phyloP scores from a whole-genome alignment of 2,113 vertebrate species.

The Terrapene triunguis region DNA sequence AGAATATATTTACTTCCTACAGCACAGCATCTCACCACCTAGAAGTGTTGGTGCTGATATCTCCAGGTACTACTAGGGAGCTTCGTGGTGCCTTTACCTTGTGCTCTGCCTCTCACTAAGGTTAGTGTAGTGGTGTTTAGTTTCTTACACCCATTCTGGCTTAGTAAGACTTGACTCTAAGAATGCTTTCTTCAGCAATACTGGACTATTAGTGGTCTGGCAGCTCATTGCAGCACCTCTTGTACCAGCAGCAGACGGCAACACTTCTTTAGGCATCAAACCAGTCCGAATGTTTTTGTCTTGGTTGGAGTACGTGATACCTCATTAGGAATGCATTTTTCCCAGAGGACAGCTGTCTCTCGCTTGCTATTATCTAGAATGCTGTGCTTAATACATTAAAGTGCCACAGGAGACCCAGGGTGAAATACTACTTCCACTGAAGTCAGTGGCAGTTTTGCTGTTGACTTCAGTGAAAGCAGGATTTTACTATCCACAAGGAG shows the following conservation, averaged over 20 bases:
- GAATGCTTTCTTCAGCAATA: background rate
- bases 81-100: constrained; percentile 26
- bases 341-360: background rate
- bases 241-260: background rate
- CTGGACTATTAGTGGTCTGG: background rate
- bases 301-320: background rate
- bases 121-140: background rate
- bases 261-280: background rate
- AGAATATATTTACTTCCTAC: constrained; percentile 26
- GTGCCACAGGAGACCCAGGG: background rate
- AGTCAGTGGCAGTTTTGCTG: background rate
- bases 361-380: background rate
- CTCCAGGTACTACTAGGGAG: background rate
- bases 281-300: background rate
- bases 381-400: background rate
- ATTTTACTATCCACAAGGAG: background rate
- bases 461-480: background rate
- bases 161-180: background rate
- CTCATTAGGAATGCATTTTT: background rate
- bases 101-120: background rate
- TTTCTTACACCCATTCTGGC: background rate
- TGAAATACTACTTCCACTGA: background rate
- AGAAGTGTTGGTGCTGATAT: background rate
- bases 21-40: background rate
- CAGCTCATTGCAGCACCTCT: background rate